Percentiles rank a stretch among this genome's conserved stretches.
phyloP scores from a whole-genome alignment of 2,888 invertebrate species.

The Pollenia amentaria region DNA sequence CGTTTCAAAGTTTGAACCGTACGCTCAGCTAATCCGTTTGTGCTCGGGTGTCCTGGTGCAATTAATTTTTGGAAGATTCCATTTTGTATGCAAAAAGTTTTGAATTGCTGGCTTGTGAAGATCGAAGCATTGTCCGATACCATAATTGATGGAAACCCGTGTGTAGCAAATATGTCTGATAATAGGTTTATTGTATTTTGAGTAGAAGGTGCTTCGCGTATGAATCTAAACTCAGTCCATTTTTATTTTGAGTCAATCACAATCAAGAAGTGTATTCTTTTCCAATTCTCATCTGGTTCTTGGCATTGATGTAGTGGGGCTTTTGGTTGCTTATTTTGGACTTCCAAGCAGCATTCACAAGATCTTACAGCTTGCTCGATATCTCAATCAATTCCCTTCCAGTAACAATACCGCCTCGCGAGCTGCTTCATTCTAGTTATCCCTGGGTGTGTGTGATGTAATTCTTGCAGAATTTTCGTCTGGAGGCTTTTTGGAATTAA shows the following conservation, averaged over 20 bases:
- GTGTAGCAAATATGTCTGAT: neutral
- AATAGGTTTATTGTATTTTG: neutral
- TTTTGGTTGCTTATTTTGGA: neutral
- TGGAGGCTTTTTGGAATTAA: no score
- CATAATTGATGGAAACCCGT: constrained; percentile 13
- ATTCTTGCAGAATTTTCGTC: no score
- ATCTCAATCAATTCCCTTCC: constrained; percentile 11
- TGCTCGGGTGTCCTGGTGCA: constrained; percentile 19
- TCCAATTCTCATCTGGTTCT: neutral
- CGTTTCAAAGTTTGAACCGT: constrained; percentile 52
- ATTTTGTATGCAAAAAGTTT: neutral
- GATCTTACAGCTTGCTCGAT: constrained; percentile 20
- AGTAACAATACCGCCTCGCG: constrained; percentile 2
- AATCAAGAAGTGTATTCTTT: constrained; percentile 13
- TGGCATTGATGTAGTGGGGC: constrained; percentile 6
- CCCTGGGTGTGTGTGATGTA: no score
- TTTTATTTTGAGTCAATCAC: no score
- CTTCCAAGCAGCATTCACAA: neutral
- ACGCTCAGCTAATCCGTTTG: constrained; percentile 13
- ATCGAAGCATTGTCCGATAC: constrained; percentile 24
- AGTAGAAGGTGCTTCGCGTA: constrained; percentile 11
- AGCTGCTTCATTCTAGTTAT: no score
- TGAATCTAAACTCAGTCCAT: neutral
- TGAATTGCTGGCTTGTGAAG: neutral
- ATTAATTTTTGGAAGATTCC: constrained; percentile 38